A percentile compares a stretch with the other conserved stretches of the same genome.
These are phyloP conservation scores for Aricia agestis DNA, from an alignment of 1,140 invertebrate genomes.

Conservation along the genomic window DNA sequence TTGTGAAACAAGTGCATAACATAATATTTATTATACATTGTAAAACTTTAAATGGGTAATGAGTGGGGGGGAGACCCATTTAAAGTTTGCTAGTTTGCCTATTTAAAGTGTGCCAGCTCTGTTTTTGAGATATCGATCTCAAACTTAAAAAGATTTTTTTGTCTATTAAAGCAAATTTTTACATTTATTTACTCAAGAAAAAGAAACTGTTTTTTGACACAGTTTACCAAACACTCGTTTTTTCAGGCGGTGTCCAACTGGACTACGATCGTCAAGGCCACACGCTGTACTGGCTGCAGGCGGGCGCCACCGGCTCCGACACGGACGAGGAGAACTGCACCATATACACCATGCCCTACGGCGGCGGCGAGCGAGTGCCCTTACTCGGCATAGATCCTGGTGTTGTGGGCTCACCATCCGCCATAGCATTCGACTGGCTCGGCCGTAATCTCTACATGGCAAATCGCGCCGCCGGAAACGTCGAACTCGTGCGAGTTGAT, in stretches of 20 bases:
- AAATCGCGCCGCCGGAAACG: constrained; percentile 93
- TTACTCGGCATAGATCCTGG: constrained; percentile 88
- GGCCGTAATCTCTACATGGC: constrained; percentile 96
- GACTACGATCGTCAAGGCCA: constrained; percentile 93
- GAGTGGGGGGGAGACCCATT: too few species aligned
- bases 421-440: constrained; percentile 97
- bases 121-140: too few species aligned
- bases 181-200: too few species aligned
- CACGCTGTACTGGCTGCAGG: constrained; percentile 90
- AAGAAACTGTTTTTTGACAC: too few species aligned
- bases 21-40: too few species aligned
- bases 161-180: too few species aligned
- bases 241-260: constrained; percentile 83
- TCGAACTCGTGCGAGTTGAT: constrained; percentile 93
- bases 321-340: constrained; percentile 87
- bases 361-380: constrained; percentile 90
- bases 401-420: constrained; percentile 92
- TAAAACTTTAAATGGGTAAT: too few species aligned
- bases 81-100: too few species aligned
- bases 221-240: neutral
- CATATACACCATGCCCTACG: constrained; percentile 88
- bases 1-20: constrained; percentile 36
- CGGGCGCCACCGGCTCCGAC: constrained; percentile 81
- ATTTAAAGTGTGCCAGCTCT: too few species aligned
- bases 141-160: too few species aligned